Conservation (phyloP, 2,113 vertebrate genomes). For the Callaeas wilsoni region DNA sequence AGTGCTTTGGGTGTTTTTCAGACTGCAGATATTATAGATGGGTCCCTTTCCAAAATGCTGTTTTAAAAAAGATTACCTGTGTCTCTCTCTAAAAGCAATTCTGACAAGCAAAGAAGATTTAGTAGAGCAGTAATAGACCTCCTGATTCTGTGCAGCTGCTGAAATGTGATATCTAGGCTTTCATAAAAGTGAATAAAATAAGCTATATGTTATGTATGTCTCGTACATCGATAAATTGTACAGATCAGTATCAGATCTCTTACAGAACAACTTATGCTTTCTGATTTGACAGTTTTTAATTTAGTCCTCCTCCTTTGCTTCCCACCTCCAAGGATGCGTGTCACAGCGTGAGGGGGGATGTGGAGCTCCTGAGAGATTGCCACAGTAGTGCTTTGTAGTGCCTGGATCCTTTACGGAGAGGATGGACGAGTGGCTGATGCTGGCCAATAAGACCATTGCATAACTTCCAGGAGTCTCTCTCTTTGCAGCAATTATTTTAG, state of each 20-base stretch:
- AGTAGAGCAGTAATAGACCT: neutral
- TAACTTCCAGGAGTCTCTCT: neutral
- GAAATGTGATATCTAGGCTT: neutral
- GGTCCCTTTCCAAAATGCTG: neutral
- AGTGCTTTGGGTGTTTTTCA: neutral
- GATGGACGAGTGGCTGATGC: neutral
- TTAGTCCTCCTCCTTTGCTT: slow-evolving; percentile 24
- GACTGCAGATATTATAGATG: neutral
- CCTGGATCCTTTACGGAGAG: neutral
- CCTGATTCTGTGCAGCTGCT: neutral
- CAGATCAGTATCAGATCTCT: neutral
- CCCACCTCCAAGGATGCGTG: neutral
- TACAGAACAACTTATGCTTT: neutral
- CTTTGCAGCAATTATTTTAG: neutral
- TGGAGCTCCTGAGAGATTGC: neutral
- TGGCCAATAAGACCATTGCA: neutral
- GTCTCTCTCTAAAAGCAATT: neutral
- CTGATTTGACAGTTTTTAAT: slow-evolving; percentile 37
- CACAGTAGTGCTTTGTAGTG: neutral
- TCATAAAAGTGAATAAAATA: neutral
- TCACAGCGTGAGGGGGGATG: neutral
- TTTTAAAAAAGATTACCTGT: neutral
- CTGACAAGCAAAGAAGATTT: neutral
- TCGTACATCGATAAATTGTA: neutral
- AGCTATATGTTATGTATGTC: neutral